Evolutionary conservation across 2,888 invertebrate genomes (phyloP).

Genomic region (Iselma pallidipennis): DNA sequence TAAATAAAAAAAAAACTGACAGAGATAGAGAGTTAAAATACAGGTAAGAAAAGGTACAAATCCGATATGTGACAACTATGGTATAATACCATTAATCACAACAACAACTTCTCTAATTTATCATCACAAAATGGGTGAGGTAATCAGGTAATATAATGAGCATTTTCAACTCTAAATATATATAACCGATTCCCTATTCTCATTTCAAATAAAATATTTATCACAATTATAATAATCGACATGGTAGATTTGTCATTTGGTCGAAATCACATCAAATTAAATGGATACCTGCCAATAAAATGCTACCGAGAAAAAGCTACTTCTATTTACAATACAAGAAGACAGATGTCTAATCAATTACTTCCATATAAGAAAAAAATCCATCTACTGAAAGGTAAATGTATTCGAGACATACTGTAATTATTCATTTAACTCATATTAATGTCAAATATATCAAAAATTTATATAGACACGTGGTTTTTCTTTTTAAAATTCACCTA

Average conservation of each 20-base stretch:
- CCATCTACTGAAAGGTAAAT: too few relatives aligned
- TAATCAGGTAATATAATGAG: conserved; percentile 3
- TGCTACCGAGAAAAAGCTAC: background rate
- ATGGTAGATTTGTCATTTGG: background rate
- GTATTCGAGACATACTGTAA: too few relatives aligned
- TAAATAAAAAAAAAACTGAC: conserved; percentile 2
- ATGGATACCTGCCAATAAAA: background rate
- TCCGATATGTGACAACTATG: conserved; percentile 16
- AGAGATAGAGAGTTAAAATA: background rate
- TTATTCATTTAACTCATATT: conserved; percentile 11
- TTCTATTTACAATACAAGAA: background rate
- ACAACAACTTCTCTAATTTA: conserved; percentile 19
- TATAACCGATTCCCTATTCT: background rate
- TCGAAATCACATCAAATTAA: background rate
- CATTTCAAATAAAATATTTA: background rate
- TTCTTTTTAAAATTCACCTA: background rate
- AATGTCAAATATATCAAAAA: conserved; percentile 5
- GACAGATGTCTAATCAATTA: background rate
- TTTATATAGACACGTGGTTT: conserved; percentile 10
- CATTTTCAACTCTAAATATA: conserved; percentile 1
- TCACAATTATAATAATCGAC: conserved; percentile 3
- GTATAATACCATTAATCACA: conserved; percentile 19
- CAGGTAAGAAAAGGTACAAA: background rate
- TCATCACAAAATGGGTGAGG: conserved; percentile 8
- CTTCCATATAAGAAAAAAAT: background rate